Evolutionary conservation across 2,888 invertebrate genomes (phyloP).

Genomic region (Trichopoda pennipes): DNA sequence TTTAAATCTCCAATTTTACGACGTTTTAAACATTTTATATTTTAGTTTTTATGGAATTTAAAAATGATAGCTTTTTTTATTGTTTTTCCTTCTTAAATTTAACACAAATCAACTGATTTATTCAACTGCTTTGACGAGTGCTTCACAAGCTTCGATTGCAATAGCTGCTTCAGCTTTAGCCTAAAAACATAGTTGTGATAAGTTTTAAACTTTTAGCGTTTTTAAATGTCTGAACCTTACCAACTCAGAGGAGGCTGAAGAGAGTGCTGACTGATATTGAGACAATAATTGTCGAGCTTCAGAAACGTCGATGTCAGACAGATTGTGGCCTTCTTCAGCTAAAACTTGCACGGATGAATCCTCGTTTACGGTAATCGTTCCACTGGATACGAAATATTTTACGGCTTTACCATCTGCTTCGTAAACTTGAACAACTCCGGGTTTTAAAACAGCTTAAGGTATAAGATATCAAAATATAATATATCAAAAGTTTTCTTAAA

Average conservation of each 20-base stretch:
- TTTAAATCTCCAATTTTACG: too few species aligned
- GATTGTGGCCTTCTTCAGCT: conserved; percentile 96
- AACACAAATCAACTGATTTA: conserved; percentile 77
- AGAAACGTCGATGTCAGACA: conserved; percentile 90
- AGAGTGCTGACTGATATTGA: conserved; percentile 91
- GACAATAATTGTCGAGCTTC: conserved; percentile 91
- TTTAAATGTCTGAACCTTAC: conserved; percentile 80
- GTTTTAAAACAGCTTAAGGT: conserved; percentile 90
- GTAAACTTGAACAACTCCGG: conserved; percentile 94
- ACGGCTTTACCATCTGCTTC: conserved; percentile 92
- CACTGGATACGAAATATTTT: conserved; percentile 97
- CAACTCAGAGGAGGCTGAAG: conserved; percentile 90
- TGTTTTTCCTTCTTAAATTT: conserved; percentile 36
- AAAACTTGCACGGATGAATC: conserved; percentile 97
- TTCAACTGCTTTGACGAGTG: conserved; percentile 91
- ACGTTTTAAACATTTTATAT: neutral
- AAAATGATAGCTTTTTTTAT: neutral
- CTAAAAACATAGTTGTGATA: conserved; percentile 79
- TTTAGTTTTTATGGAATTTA: neutral
- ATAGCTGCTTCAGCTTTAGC: conserved; percentile 94
- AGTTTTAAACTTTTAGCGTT: neutral
- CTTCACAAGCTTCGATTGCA: conserved; percentile 96
- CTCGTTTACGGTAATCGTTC: conserved; percentile 96
- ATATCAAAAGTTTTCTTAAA: too few species aligned
- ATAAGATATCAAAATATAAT: too few species aligned